Percentiles rank a stretch among this genome's conserved stretches.
These are phyloP conservation scores for Cosmopolites sordidus DNA, from an alignment of 2,888 invertebrate species.

Conservation along the genomic window DNA sequence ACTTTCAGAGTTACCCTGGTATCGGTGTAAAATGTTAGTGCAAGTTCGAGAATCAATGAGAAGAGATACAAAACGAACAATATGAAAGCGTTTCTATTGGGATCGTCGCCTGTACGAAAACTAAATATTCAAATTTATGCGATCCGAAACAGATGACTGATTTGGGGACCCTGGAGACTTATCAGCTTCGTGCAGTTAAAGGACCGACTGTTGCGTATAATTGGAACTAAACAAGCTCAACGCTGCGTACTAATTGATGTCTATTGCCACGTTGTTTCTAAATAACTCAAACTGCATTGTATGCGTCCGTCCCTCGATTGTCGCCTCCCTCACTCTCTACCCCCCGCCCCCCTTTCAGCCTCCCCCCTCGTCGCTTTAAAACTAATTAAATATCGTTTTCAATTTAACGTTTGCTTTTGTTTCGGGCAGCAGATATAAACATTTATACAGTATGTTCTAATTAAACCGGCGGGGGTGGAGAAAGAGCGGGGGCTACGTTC, in stretches of 20 bases:
- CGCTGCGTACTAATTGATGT: slow-evolving; percentile 50
- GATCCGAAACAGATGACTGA: slow-evolving; percentile 24
- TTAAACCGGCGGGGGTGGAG: too few relatives aligned
- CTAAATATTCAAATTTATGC: slow-evolving; percentile 22
- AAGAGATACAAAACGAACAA: too few relatives aligned
- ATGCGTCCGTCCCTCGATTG: background rate
- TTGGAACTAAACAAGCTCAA: slow-evolving; percentile 50
- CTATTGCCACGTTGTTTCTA: slow-evolving; percentile 50
- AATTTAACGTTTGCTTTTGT: slow-evolving; percentile 34
- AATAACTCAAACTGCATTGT: slow-evolving; percentile 30
- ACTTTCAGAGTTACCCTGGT: too few relatives aligned
- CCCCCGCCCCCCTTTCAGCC: background rate
- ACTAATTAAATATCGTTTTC: slow-evolving; percentile 31
- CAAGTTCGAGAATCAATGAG: too few relatives aligned
- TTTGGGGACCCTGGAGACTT: slow-evolving; percentile 31
- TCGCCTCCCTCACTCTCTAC: background rate
- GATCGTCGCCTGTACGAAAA: background rate
- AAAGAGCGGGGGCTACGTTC: too few relatives aligned
- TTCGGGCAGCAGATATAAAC: slow-evolving; percentile 14
- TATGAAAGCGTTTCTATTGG: too few relatives aligned
- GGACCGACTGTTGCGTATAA: slow-evolving; percentile 49
- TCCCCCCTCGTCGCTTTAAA: slow-evolving; percentile 22
- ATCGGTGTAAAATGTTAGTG: too few relatives aligned
- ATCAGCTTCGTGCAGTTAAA: slow-evolving; percentile 45
- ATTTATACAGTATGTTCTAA: background rate